Evolutionary conservation across 2,797 vertebrate species (phyloP).

Genomic region (Pseudochaenichthys georgianus): DNA sequence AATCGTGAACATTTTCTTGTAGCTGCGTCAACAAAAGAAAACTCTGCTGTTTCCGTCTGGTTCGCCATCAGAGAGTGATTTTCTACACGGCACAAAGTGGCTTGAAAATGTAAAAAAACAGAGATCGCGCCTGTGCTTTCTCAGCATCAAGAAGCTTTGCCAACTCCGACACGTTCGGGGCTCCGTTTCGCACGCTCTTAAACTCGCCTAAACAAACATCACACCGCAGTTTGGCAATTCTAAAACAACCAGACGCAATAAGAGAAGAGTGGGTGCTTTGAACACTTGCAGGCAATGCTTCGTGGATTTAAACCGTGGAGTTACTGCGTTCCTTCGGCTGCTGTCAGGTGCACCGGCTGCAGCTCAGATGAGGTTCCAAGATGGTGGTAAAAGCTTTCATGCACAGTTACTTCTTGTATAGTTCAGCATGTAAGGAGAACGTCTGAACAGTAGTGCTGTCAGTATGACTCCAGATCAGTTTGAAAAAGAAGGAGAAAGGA

Average conservation of each 20-base stretch:
- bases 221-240: neutral
- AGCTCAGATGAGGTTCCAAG: constrained; percentile 44
- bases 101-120: neutral
- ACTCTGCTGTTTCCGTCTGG: neutral
- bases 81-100: constrained; percentile 13
- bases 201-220: constrained; percentile 14
- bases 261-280: neutral
- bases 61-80: constrained; percentile 4
- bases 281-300: neutral
- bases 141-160: constrained; percentile 6
- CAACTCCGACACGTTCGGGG: constrained; percentile 34
- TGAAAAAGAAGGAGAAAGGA: neutral
- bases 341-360: constrained; percentile 35
- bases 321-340: constrained; percentile 13
- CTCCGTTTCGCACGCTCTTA: neutral
- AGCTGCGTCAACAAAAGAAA: neutral
- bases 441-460: neutral
- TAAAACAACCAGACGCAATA: neutral
- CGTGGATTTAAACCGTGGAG: neutral
- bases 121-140: neutral
- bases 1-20: constrained; percentile 2
- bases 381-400: constrained; percentile 35
- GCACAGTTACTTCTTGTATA: constrained; percentile 11
- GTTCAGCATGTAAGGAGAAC: constrained; percentile 21
- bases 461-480: constrained; percentile 22